Evolutionary conservation across 2,797 vertebrate genomes (phyloP).

Genomic region (Cirrhinus molitorella): DNA sequence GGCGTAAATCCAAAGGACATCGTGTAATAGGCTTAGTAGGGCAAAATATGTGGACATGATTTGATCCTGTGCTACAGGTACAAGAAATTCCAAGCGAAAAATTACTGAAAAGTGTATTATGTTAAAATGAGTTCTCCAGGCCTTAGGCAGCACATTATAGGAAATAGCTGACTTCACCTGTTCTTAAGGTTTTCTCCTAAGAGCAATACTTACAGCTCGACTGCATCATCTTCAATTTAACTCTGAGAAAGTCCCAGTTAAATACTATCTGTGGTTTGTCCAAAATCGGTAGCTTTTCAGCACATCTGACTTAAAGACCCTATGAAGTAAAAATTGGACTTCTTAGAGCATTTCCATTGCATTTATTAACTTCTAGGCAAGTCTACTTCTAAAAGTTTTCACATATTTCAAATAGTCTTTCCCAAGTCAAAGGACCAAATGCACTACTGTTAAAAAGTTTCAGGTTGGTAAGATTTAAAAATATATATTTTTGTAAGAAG

Average conservation of each 20-base stretch:
- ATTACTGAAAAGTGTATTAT: slow-evolving; percentile 15
- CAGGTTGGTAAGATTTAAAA: background rate
- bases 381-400: background rate
- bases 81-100: background rate
- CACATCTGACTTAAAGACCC: background rate
- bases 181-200: slow-evolving; percentile 15
- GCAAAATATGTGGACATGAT: slow-evolving; percentile 11
- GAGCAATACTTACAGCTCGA: slow-evolving; percentile 25
- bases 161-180: slow-evolving; percentile 40
- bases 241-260: slow-evolving; percentile 16
- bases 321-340: background rate
- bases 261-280: slow-evolving; percentile 21
- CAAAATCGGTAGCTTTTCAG: slow-evolving; percentile 10
- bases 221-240: slow-evolving; percentile 39
- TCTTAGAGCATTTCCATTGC: background rate
- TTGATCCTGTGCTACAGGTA: background rate
- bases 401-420: background rate
- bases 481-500: background rate
- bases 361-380: slow-evolving; percentile 5
- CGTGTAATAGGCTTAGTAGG: slow-evolving; percentile 20
- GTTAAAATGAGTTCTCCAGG: slow-evolving; percentile 13
- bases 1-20: slow-evolving; percentile 22
- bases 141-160: slow-evolving; percentile 23
- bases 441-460: background rate
- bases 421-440: background rate